These are phyloP conservation scores for Chrysomela aeneicollis DNA, from an alignment of 2,888 invertebrate species.

Conservation along the genomic window DNA sequence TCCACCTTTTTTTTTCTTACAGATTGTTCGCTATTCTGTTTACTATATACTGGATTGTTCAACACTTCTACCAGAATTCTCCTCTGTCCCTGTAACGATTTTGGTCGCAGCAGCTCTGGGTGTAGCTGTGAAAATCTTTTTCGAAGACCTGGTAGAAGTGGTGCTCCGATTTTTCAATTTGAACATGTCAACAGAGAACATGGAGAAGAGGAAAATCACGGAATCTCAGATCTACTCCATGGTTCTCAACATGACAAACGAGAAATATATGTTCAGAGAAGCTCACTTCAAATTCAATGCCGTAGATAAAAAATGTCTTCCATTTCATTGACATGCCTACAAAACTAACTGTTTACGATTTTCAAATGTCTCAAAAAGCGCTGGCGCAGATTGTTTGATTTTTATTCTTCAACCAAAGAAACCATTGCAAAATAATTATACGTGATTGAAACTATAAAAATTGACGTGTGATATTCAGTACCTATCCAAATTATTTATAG, in stretches of 20 bases:
- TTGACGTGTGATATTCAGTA: too few relatives aligned
- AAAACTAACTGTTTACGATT: too few relatives aligned
- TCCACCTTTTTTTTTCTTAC: not conserved
- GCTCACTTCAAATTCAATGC: not conserved
- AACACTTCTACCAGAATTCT: conserved; percentile 15
- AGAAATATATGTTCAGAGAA: conserved; percentile 12
- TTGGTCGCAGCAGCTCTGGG: conserved; percentile 16
- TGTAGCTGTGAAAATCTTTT: conserved; percentile 16
- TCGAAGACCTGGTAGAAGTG: conserved; percentile 1
- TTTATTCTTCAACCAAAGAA: too few relatives aligned
- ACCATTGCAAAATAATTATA: too few relatives aligned
- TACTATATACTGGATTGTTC: conserved; percentile 21
- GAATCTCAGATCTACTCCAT: conserved; percentile 11
- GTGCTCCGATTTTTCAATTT: conserved; percentile 12
- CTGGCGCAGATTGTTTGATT: too few relatives aligned
- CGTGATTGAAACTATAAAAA: too few relatives aligned
- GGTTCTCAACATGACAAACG: conserved; percentile 9
- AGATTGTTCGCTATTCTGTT: conserved; percentile 4
- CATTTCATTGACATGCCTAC: too few relatives aligned
- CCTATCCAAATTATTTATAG: too few relatives aligned
- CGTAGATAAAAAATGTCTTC: not conserved
- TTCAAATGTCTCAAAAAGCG: too few relatives aligned
- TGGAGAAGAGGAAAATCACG: conserved; percentile 8
- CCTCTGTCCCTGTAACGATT: not conserved
- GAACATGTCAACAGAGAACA: not conserved